Percentiles rank a stretch among this genome's conserved stretches.
Evolutionary conservation across 2,113 vertebrate species (phyloP).

Genomic region (Scomber scombrus): DNA sequence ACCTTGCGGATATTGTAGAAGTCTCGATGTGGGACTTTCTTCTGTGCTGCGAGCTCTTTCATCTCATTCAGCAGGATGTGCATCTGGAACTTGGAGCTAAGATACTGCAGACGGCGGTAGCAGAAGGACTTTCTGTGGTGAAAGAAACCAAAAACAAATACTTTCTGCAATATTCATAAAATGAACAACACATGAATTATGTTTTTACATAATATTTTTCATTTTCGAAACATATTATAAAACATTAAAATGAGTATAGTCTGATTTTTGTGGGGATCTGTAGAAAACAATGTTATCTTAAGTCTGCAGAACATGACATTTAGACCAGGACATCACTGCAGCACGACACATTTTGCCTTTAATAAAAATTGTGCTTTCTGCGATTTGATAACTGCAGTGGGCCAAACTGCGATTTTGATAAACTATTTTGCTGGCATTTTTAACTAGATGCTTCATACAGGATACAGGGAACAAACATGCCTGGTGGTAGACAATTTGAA

Average conservation of each 20-base stretch:
- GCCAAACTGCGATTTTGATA: too few species aligned
- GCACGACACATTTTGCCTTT: too few species aligned
- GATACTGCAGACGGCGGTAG: slow-evolving; percentile 96
- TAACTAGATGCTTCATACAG: not conserved
- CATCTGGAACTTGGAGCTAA: slow-evolving; percentile 99
- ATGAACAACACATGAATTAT: not conserved
- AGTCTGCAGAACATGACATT: too few species aligned
- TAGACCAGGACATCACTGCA: too few species aligned
- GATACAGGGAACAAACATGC: not conserved
- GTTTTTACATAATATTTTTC: too few species aligned
- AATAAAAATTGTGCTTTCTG: too few species aligned
- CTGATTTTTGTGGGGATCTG: too few species aligned
- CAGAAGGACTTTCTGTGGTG: slow-evolving; percentile 96
- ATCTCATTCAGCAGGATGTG: slow-evolving; percentile 97
- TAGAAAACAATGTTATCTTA: too few species aligned
- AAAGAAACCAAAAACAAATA: not conserved
- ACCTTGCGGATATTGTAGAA: slow-evolving; percentile 99
- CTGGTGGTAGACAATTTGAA: not conserved
- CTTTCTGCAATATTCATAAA: not conserved
- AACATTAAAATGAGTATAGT: too few species aligned
- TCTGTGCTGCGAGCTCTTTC: slow-evolving; percentile 98
- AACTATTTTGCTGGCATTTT: not conserved
- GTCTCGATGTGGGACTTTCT: slow-evolving; percentile 96
- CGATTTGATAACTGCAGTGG: too few species aligned
- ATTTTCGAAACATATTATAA: too few species aligned